Percentiles rank a stretch among this genome's conserved stretches.
Evolutionary conservation across 37 sponge, comb jelly and placozoan species (phyloP).

Genomic region (Aphrocallistes beatrix): DNA sequence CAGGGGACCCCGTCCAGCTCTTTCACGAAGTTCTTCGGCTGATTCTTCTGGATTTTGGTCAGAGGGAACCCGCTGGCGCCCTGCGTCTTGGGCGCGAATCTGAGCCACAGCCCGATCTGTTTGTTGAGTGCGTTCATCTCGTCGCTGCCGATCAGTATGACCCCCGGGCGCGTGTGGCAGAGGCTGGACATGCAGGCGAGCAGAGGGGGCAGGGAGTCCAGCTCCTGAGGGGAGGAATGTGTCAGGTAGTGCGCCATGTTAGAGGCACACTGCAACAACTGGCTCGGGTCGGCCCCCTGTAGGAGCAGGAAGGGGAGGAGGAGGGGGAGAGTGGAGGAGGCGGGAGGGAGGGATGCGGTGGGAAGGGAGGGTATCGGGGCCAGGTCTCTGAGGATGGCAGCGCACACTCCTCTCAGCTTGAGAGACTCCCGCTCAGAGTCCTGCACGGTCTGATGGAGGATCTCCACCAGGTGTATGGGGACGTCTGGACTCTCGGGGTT

Average conservation of each 20-base stretch:
- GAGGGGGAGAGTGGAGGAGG: not conserved
- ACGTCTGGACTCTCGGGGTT: not conserved
- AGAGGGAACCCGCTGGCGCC: not conserved
- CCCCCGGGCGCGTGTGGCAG: not conserved
- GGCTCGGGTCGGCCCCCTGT: not conserved
- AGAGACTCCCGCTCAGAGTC: not conserved
- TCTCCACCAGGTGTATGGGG: slow-evolving; percentile 3
- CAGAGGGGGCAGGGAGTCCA: not conserved
- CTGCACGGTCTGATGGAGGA: not conserved
- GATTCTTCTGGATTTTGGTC: not conserved
- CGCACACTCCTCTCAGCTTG: not conserved
- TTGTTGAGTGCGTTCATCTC: not conserved
- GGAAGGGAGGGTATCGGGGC: not conserved
- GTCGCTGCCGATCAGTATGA: not conserved
- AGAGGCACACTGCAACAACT: not conserved
- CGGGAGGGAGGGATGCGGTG: not conserved
- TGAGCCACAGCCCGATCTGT: not conserved
- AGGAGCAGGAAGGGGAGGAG: not conserved
- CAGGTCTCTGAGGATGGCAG: slow-evolving; percentile 4
- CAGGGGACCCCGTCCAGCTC: not conserved
- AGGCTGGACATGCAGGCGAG: not conserved
- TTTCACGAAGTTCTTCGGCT: not conserved
- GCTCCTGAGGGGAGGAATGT: not conserved
- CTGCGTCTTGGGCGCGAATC: not conserved
- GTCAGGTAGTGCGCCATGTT: not conserved